These are phyloP conservation scores for Drosophila nannoptera DNA, from an alignment of 1,140 invertebrate species.

Conservation along the genomic window DNA sequence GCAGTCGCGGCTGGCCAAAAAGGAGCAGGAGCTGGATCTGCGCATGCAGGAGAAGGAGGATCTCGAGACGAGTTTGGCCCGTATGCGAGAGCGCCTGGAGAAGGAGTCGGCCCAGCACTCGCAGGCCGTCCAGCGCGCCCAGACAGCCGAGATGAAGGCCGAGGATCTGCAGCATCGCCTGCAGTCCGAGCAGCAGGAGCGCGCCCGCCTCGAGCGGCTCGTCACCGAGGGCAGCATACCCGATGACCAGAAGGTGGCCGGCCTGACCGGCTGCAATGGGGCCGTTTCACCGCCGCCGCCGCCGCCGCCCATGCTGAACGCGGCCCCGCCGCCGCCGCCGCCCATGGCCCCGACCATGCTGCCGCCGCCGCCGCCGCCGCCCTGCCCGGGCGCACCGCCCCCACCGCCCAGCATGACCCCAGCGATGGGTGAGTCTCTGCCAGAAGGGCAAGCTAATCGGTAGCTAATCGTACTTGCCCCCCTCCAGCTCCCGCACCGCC, in stretches of 20 bases:
- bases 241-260: conserved; percentile 91
- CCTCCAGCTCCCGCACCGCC: conserved; percentile 80
- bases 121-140: conserved; percentile 89
- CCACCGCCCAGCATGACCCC: conserved; percentile 79
- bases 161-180: conserved; percentile 87
- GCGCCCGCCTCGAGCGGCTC: conserved; percentile 89
- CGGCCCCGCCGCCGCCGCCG: conserved; percentile 80
- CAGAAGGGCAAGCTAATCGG: too few species aligned
- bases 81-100: conserved; percentile 93
- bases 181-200: conserved; percentile 89
- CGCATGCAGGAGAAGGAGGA: conserved; percentile 95
- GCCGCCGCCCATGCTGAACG: conserved; percentile 82
- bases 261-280: conserved; percentile 75
- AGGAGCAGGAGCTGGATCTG: conserved; percentile 95
- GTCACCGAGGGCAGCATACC: conserved; percentile 93
- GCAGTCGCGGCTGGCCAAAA: conserved; percentile 90
- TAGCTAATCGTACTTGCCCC: neutral
- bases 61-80: conserved; percentile 88
- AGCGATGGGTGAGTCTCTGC: conserved; percentile 60
- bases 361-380: conserved; percentile 80
- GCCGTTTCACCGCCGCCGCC: conserved; percentile 82
- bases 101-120: conserved; percentile 92
- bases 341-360: conserved; percentile 80
- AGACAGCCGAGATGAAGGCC: conserved; percentile 86
- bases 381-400: conserved; percentile 80